Evolutionary conservation across 2,113 vertebrate genomes (phyloP), one percentile per base, ranked within the genome.

Genomic region (Athene cunicularia): DNA sequence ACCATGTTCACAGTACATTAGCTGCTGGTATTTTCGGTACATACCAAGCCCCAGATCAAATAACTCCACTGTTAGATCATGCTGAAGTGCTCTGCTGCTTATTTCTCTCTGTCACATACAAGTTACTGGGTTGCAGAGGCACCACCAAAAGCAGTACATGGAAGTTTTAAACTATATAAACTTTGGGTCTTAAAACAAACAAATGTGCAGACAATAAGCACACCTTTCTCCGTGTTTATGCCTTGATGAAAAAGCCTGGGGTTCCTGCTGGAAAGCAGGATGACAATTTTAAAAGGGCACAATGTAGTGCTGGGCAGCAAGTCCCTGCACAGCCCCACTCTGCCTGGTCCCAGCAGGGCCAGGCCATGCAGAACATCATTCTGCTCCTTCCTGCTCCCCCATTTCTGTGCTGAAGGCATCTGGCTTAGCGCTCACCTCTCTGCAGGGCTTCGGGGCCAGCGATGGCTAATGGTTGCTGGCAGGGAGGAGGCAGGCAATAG

Each of bases 11-110:
- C 80, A 71, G 63, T 53, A 41, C 63, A 28, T 83, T 73, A 91
- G 80, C 80, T 5, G 1, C 86, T 83, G 83, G 68, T 35, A 59
- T 94, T 96, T 91, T 60, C 86, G 80, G 82, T 23, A 64, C n/a
- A 35, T 76, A 56, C 83, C 88, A 62, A 88, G 45, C 28, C 39
- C 32, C 59, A 63, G 71, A 70, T 88, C 83, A 71, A 92, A 92
- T 94, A 92, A 70, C 83, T 94, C 77, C 4, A 1, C 66, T 63
- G 59, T 85, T 92, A 92, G 92, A n/a, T 96, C 87, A 93, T 2
- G 6, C 77, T 85, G 2, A 92, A 93, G 74, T n/a, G 64, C 26
- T 86, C 75, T 50, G 47, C n/a, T 89, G 64, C 75, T 96, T 83
- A 62, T 95, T 92, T 85, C 55, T 88, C 58, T 47, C 71, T 8